Evolutionary conservation across 2,113 vertebrate genomes (phyloP).

Genomic region (Scolopax mira): DNA sequence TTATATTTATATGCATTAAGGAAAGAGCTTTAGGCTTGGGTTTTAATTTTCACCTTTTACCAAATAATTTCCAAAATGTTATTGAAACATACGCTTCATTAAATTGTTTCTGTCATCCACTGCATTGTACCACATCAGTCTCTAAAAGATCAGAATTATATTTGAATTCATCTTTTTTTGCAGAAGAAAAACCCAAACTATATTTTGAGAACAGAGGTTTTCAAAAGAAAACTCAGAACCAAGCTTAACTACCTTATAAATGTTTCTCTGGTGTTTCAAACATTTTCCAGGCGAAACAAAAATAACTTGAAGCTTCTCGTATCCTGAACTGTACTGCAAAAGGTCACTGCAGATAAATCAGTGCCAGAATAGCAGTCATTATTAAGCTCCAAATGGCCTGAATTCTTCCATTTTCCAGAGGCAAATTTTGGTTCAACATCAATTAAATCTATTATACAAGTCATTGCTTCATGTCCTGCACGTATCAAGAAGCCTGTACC

Average conservation of each 20-base stretch:
- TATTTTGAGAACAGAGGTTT: neutral
- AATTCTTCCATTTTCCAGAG: neutral
- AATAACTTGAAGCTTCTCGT: neutral
- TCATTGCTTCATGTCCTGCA: neutral
- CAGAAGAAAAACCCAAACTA: neutral
- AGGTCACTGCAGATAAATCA: constrained; percentile 9
- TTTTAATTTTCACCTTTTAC: neutral
- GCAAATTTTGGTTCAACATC: neutral
- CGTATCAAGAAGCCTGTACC: neutral
- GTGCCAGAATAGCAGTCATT: neutral
- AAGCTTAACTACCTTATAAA: neutral
- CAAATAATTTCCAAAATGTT: neutral
- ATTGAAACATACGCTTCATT: neutral
- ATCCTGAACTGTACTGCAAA: neutral
- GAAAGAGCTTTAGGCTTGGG: neutral
- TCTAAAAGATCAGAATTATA: neutral
- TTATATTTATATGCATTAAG: neutral
- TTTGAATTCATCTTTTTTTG: neutral
- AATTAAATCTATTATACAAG: neutral
- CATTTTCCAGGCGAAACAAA: neutral
- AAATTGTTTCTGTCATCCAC: neutral
- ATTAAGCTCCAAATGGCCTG: neutral
- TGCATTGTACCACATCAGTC: neutral
- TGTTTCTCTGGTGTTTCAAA: neutral
- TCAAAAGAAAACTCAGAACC: neutral